Percentiles rank a stretch among this genome's conserved stretches.
Conservation (phyloP, 2,113 vertebrate species). For the Butastur rufipennis region DNA sequence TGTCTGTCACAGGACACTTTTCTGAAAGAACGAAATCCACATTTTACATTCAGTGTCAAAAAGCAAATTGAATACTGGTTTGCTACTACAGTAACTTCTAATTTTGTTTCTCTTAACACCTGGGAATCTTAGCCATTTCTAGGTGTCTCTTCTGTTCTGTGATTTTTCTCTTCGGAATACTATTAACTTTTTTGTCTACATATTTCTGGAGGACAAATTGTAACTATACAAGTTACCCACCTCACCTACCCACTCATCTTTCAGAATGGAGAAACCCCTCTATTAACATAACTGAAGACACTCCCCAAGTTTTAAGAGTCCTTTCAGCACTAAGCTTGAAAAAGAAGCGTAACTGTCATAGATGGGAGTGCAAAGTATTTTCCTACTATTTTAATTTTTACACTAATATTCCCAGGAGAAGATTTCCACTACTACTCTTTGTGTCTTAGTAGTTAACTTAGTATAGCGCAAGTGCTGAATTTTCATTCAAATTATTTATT, state of each 20-base stretch:
- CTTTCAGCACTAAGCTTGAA: background rate
- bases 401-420: background rate
- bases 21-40: background rate
- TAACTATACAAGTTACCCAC: background rate
- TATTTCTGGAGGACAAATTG: background rate
- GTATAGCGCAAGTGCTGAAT: background rate
- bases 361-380: background rate
- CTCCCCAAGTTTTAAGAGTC: background rate
- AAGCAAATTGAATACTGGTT: background rate
- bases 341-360: background rate
- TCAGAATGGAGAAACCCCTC: background rate
- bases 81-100: background rate
- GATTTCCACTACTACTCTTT: background rate
- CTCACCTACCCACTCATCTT: background rate
- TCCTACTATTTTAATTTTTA: background rate
- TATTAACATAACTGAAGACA: accelerated
- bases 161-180: background rate
- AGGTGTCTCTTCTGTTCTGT: background rate
- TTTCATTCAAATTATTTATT: background rate
- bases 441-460: background rate
- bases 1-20: background rate
- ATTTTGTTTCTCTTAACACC: background rate
- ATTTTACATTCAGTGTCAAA: background rate
- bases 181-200: background rate
- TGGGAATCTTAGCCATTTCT: background rate